These are phyloP conservation scores for Bombus difficillimus DNA, from an alignment of 1,140 invertebrate species.

Conservation along the genomic window DNA sequence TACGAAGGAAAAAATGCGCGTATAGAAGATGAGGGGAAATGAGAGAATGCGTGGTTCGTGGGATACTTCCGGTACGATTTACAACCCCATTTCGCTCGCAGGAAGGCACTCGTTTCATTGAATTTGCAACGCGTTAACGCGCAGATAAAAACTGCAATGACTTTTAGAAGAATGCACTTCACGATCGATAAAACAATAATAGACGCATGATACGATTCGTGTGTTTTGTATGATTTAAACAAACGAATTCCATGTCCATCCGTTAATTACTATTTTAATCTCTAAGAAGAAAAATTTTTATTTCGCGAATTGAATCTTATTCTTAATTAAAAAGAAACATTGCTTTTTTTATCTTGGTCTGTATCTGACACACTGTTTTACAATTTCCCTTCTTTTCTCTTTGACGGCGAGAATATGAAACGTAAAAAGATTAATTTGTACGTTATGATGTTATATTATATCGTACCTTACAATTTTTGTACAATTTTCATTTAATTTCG, in stretches of 20 bases:
- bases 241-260: too few species aligned
- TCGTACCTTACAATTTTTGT: background rate
- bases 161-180: too few species aligned
- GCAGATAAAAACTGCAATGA: background rate
- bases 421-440: background rate
- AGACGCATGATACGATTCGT: too few species aligned
- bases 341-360: too few species aligned
- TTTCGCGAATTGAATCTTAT: too few species aligned
- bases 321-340: too few species aligned
- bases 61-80: slow-evolving; percentile 24
- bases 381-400: background rate
- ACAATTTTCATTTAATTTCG: background rate
- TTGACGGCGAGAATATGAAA: background rate
- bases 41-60: slow-evolving; percentile 21
- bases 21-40: slow-evolving; percentile 13
- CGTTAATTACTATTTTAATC: too few species aligned
- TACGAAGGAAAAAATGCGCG: slow-evolving; percentile 2
- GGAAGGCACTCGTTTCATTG: slow-evolving; percentile 12
- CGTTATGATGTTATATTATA: background rate
- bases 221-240: too few species aligned
- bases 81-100: slow-evolving; percentile 38
- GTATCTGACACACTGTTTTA: too few species aligned
- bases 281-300: too few species aligned
- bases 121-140: slow-evolving; percentile 22
- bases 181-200: too few species aligned